Conservation (phyloP, 2,888 invertebrate species). For the Macaria notata region DNA sequence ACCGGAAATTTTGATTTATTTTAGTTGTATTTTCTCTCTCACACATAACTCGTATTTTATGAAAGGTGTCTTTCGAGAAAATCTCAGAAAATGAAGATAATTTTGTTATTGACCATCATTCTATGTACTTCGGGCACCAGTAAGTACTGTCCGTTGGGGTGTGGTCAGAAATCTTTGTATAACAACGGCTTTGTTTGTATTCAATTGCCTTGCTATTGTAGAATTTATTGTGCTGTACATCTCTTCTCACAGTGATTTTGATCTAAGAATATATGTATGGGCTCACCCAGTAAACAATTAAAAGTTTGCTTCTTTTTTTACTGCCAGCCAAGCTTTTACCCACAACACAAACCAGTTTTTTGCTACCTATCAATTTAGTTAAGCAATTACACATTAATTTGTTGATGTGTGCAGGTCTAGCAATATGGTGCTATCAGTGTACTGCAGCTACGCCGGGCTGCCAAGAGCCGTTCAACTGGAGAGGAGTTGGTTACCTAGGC, state of each 20-base stretch:
- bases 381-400: too few species aligned
- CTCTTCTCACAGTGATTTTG: too few species aligned
- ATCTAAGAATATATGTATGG: too few species aligned
- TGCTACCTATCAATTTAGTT: too few species aligned
- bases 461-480: conserved; percentile 92
- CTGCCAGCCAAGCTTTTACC: too few species aligned
- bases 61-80: too few species aligned
- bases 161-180: conserved; percentile 20
- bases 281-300: too few species aligned
- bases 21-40: too few species aligned
- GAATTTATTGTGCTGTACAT: not conserved
- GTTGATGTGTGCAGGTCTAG: conserved; percentile 64
- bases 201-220: conserved; percentile 10
- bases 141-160: conserved; percentile 23
- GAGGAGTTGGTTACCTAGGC: conserved; percentile 87
- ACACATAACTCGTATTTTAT: too few species aligned
- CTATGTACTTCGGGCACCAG: conserved; percentile 21
- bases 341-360: too few species aligned
- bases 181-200: conserved; percentile 24
- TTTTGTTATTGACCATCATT: conserved; percentile 18
- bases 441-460: conserved; percentile 95
- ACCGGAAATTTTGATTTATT: too few species aligned
- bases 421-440: conserved; percentile 94
- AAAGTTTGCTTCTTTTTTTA: too few species aligned
- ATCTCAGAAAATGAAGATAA: conserved; percentile 21